These are phyloP conservation scores for Noctua pronuba DNA, from an alignment of 2,888 invertebrate genomes.

Conservation along the genomic window DNA sequence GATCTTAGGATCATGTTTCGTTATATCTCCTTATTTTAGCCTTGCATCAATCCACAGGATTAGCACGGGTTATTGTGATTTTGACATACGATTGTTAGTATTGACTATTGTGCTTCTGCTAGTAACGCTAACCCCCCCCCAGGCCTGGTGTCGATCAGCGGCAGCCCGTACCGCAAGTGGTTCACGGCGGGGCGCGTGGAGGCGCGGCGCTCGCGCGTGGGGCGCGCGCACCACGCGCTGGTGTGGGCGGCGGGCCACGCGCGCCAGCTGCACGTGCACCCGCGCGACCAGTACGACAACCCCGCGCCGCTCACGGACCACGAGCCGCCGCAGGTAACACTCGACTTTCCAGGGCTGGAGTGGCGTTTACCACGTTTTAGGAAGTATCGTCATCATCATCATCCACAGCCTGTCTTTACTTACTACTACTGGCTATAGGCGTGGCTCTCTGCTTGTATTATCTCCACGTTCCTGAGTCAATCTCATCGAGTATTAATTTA, in stretches of 20 bases:
- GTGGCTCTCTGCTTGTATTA: too few species aligned
- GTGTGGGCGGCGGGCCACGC: slow-evolving; percentile 94
- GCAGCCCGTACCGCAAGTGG: slow-evolving; percentile 95
- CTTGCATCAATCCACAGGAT: not conserved
- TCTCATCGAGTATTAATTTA: too few species aligned
- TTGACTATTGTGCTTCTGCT: not conserved
- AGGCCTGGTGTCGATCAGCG: slow-evolving; percentile 94
- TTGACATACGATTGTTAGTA: too few species aligned
- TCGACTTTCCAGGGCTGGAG: too few species aligned
- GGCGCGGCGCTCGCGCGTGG: slow-evolving; percentile 95
- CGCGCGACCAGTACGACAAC: slow-evolving; percentile 97
- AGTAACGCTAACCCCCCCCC: not conserved
- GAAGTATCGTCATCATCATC: too few species aligned
- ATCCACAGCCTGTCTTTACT: too few species aligned
- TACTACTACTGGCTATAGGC: too few species aligned
- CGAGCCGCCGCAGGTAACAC: slow-evolving; percentile 26
- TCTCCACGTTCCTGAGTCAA: too few species aligned
- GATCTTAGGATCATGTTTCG: not conserved
- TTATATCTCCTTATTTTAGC: not conserved
- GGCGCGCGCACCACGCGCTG: slow-evolving; percentile 92
- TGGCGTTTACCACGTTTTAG: too few species aligned
- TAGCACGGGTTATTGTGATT: not conserved
- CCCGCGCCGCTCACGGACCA: slow-evolving; percentile 77
- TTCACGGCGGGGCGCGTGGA: slow-evolving; percentile 96
- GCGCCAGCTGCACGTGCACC: slow-evolving; percentile 95